These are phyloP conservation scores for Archips xylosteana DNA, from an alignment of 2,888 invertebrate species.

Conservation along the genomic window DNA sequence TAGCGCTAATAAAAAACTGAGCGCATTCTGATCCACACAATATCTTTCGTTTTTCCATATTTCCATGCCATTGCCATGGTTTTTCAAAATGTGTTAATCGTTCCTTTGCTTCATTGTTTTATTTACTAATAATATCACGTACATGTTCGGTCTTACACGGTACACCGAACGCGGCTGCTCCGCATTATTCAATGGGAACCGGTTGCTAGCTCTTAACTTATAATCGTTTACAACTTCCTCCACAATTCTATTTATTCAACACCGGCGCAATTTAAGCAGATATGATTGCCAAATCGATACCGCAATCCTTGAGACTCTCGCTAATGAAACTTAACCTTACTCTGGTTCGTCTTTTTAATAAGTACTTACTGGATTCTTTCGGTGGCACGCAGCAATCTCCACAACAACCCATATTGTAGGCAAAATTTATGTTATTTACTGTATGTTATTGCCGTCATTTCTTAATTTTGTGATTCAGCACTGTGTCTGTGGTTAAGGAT, in stretches of 20 bases:
- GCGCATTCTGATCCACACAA: too few species aligned
- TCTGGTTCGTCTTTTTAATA: slow-evolving; percentile 2
- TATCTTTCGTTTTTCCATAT: too few species aligned
- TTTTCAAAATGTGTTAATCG: too few species aligned
- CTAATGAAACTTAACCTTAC: slow-evolving; percentile 8
- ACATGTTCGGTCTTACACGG: too few species aligned
- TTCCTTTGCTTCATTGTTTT: too few species aligned
- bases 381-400: slow-evolving; percentile 67
- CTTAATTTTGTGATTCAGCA: neutral
- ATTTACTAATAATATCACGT: too few species aligned
- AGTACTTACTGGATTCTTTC: slow-evolving; percentile 74
- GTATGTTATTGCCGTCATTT: neutral
- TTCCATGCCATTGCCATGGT: too few species aligned
- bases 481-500: slow-evolving; percentile 10
- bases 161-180: neutral
- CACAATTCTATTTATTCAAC: slow-evolving; percentile 2
- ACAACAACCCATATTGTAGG: slow-evolving; percentile 68
- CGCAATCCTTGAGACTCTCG: slow-evolving; percentile 15
- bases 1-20: too few species aligned
- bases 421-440: slow-evolving; percentile 12
- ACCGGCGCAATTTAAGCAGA: slow-evolving; percentile 16
- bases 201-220: neutral
- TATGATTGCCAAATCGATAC: slow-evolving; percentile 29
- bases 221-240: neutral
- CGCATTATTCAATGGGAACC: neutral